A percentile compares a stretch with the other conserved stretches of the same genome.
These are phyloP conservation scores for Sesamia inferens DNA, from an alignment of 2,888 invertebrate genomes.

Conservation along the genomic window DNA sequence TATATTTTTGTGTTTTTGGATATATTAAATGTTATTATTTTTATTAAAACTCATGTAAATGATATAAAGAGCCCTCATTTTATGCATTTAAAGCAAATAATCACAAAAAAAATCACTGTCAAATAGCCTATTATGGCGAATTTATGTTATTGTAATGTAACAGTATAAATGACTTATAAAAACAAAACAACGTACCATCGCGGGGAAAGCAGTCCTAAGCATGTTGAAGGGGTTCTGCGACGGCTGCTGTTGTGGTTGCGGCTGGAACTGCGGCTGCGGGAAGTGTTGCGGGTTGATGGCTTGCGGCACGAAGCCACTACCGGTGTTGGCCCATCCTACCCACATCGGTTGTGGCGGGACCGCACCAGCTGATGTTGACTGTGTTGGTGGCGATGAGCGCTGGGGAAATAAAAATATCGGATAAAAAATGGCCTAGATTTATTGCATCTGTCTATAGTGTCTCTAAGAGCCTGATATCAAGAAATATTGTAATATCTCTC, in stretches of 20 bases:
- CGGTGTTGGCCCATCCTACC: conserved; percentile 79
- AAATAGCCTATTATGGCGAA: no score
- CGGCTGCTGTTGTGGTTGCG: conserved; percentile 47
- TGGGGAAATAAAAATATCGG: conserved; percentile 32
- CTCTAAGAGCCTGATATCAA: neutral
- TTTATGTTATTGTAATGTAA: no score
- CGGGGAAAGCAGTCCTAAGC: conserved; percentile 81
- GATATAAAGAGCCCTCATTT: no score
- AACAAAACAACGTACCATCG: conserved; percentile 72
- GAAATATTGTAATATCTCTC: no score
- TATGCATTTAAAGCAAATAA: no score
- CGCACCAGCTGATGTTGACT: conserved; percentile 49
- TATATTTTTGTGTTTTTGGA: no score
- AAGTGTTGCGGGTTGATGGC: conserved; percentile 57
- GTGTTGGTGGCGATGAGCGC: conserved; percentile 74
- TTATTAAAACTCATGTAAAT: no score
- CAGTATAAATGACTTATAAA: neutral
- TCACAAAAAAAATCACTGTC: no score
- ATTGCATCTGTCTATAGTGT: neutral
- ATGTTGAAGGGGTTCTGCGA: conserved; percentile 77
- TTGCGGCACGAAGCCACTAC: conserved; percentile 70
- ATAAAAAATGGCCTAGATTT: neutral
- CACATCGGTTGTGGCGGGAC: conserved; percentile 73
- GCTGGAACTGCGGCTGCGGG: conserved; percentile 52
- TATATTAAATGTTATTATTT: no score